A percentile compares a stretch with the other conserved stretches of the same genome.
Evolutionary conservation across 2,888 invertebrate species (phyloP).

Genomic region (Entomobrya multifasciata): DNA sequence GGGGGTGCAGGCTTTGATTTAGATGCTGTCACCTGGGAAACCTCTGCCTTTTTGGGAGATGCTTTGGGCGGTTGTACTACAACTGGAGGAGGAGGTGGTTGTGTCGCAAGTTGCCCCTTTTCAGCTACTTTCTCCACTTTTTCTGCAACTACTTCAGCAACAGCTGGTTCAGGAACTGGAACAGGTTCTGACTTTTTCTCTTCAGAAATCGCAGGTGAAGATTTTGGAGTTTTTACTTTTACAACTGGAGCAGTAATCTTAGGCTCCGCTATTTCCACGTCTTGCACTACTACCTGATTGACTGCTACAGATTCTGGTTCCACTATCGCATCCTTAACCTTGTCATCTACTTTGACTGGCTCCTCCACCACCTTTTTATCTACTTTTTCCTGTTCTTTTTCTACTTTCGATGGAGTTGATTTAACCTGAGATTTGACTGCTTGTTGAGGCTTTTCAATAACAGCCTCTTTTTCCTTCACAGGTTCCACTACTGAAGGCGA

Average conservation of each 20-base stretch:
- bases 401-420: too few relatives aligned
- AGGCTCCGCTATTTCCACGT: not conserved
- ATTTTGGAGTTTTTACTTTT: not conserved
- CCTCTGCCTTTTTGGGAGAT: not conserved
- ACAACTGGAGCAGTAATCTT: too few relatives aligned
- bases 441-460: not conserved
- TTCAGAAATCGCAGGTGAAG: not conserved
- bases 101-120: not conserved
- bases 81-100: not conserved
- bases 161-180: not conserved
- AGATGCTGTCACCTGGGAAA: not conserved
- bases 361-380: too few relatives aligned
- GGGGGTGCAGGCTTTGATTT: not conserved
- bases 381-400: not conserved
- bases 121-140: not conserved
- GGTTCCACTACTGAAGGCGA: not conserved
- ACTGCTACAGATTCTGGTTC: slow-evolving; percentile 1
- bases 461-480: not conserved
- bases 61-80: not conserved
- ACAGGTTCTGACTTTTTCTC: not conserved
- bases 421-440: not conserved
- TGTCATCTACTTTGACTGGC: not conserved
- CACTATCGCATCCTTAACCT: not conserved
- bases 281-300: too few relatives aligned
- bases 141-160: not conserved